These are phyloP conservation scores for Styela clava DNA, from an alignment of 23 tunicate genomes.

Conservation along the genomic window DNA sequence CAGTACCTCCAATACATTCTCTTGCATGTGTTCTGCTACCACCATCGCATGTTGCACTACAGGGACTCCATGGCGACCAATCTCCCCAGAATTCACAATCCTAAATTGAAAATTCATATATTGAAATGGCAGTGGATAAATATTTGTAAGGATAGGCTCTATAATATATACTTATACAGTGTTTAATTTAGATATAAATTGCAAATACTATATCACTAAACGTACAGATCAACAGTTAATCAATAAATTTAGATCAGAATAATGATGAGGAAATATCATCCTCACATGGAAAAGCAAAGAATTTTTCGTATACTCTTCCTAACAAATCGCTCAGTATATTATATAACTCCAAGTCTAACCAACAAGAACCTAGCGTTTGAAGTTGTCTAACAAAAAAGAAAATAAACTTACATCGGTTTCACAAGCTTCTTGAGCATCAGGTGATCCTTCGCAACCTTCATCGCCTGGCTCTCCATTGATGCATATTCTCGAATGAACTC, in stretches of 20 bases:
- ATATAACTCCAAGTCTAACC: too few relatives aligned
- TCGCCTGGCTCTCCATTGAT: constrained; percentile 14
- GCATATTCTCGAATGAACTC: constrained; percentile 54
- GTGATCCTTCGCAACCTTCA: constrained; percentile 23
- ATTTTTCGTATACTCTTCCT: too few relatives aligned
- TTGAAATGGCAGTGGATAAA: background rate
- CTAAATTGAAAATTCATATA: background rate
- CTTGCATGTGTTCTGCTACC: constrained; percentile 26
- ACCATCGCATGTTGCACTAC: constrained; percentile 36
- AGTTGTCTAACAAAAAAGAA: too few relatives aligned
- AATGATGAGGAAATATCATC: too few relatives aligned
- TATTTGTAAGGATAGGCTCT: background rate
- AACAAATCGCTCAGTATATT: too few relatives aligned
- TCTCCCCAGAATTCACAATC: constrained; percentile 35
- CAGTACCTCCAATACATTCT: constrained; percentile 1
- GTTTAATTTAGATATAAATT: too few relatives aligned
- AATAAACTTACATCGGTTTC: constrained; percentile 2
- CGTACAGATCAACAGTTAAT: too few relatives aligned
- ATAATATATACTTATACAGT: too few relatives aligned
- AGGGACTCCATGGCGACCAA: constrained; percentile 27
- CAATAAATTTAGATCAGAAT: too few relatives aligned
- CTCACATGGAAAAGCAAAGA: too few relatives aligned
- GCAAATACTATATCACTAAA: too few relatives aligned
- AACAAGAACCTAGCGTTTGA: too few relatives aligned
- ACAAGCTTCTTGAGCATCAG: constrained; percentile 9